Conservation (phyloP, 2,888 invertebrate genomes). For the Lasioglossum calceatum region DNA sequence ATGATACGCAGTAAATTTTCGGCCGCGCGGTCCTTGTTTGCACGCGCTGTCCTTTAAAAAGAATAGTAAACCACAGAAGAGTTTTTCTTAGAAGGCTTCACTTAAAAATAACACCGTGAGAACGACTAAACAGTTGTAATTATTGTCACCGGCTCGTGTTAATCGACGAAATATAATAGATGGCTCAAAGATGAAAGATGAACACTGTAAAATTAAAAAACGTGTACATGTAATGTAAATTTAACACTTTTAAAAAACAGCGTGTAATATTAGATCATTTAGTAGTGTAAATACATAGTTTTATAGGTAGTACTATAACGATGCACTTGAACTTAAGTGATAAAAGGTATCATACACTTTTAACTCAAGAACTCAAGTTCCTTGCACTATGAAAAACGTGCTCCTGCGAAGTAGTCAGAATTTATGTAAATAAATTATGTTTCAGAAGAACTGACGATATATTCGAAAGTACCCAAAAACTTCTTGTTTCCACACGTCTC, state of each 20-base stretch:
- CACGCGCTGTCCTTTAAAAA: too few species aligned
- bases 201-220: neutral
- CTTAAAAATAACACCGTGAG: neutral
- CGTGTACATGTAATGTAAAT: neutral
- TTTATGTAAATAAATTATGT: neutral
- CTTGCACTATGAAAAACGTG: conserved; percentile 13
- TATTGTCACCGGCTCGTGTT: neutral
- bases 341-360: neutral
- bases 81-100: too few species aligned
- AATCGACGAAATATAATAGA: neutral
- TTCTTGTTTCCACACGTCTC: neutral
- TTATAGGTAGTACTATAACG: neutral
- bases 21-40: too few species aligned
- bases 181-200: too few species aligned
- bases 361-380: conserved; percentile 18
- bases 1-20: too few species aligned
- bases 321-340: neutral
- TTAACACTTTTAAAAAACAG: neutral
- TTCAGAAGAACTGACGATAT: neutral
- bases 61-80: too few species aligned
- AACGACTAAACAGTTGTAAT: neutral
- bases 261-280: conserved; percentile 15
- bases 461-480: neutral
- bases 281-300: conserved; percentile 11
- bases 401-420: conserved; percentile 4